phyloP scores from a whole-genome alignment of 2,888 invertebrate genomes.

The Amphipyra tragopoginis region DNA sequence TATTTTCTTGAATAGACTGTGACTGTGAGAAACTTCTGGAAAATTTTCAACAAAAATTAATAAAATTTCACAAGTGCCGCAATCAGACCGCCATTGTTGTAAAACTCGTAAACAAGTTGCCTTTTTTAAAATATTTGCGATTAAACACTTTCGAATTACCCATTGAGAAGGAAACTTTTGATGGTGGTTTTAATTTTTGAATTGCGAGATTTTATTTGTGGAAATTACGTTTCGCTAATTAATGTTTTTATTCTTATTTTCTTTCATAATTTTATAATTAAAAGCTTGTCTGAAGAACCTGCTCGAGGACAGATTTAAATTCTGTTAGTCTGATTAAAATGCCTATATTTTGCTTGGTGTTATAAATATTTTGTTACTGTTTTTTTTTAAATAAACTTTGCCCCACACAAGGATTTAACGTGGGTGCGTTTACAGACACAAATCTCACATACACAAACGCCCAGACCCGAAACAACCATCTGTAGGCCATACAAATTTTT shows the following conservation, averaged over 20 bases:
- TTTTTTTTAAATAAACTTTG: too few relatives aligned
- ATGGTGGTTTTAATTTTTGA: conserved; percentile 35
- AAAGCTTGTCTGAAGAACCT: neutral
- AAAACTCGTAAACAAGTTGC: conserved; percentile 57
- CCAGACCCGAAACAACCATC: too few relatives aligned
- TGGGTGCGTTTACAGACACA: too few relatives aligned
- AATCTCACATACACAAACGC: too few relatives aligned
- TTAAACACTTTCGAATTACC: conserved; percentile 64
- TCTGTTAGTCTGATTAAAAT: too few relatives aligned
- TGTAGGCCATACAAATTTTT: too few relatives aligned
- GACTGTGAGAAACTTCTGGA: conserved; percentile 30
- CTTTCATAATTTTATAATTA: conserved; percentile 3
- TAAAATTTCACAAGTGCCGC: conserved; percentile 52
- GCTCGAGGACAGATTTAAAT: neutral
- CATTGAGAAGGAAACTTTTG: conserved; percentile 52
- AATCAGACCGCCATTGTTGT: conserved; percentile 64
- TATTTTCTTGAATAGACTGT: conserved; percentile 70
- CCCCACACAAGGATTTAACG: too few relatives aligned
- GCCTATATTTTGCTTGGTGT: too few relatives aligned
- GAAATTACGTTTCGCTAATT: neutral
- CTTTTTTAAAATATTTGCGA: conserved; percentile 57
- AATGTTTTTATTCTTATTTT: neutral
- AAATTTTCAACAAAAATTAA: conserved; percentile 55
- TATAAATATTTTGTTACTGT: too few relatives aligned
- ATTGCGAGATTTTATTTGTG: conserved; percentile 20